Evolutionary conservation across 2,888 invertebrate species (phyloP), one percentile per base, ranked within the genome.

Genomic region (Dendrolimus houi): DNA sequence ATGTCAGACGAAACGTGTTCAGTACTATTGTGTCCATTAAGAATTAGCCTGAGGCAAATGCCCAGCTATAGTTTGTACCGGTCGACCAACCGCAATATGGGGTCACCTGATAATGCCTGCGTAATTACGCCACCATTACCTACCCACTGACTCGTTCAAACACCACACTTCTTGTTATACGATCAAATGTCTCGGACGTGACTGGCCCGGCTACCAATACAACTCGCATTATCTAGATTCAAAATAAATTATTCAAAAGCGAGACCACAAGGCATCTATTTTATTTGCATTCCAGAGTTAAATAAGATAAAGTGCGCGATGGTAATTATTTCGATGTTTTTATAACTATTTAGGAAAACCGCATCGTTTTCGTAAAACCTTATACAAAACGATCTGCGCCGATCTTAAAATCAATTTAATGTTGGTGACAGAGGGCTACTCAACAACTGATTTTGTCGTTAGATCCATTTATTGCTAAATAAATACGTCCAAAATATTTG

Each of bases 171-270:
- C 81, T 83, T 77, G 85, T 86, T 85, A 82, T 77, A 75, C 79
- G 83, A 85, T 83, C 85, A 86, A 87, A 87, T 85, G 85, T 83
- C 83, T 85, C 74, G 74, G 83, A 87, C 87, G 87, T 87, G 87
- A 87, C 85, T 84, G 71, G 74, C 68, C 63, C 69, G 72, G 78
- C 81, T 78, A 76, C 81, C 77, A 79, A 79, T 81, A 75, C 76
- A 74, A 79, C 61, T 71, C 71, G 78, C 74, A 83, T 83, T 86
- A 85, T 85, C 84, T 85, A 82, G 78, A 85, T 82, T 81, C 78
- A 70, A 76, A 70, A 76, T 71, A 80, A 85, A 84, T 86, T 84
- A 85, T 83, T 76, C 79, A 76, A 74, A 73, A 78, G 73, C 77
- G 73, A 78, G 78, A 81, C 81, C 75, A 69, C 69, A 71, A 74